Base-by-base conservation (phyloP, 2,888 invertebrate genomes). In the Ornithoptera alexandrae region DNA sequence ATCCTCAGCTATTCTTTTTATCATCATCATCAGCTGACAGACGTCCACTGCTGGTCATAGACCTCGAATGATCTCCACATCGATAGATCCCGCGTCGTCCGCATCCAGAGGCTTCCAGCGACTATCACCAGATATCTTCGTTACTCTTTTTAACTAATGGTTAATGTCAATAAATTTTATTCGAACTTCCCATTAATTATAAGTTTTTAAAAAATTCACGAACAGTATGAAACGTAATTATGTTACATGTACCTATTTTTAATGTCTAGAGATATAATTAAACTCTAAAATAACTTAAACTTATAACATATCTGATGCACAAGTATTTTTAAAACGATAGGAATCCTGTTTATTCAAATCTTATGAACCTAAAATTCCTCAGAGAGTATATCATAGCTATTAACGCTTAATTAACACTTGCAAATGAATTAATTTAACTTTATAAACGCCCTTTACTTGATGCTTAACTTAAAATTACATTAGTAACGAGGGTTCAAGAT, bases 401-500 rank as follows among this genome's bases (percentile, higher is more conserved):
- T 22, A 65, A 46, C 20, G 17, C 42, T n/a, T 53, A n/a, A 59
- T 42, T 24, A 22, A 22, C 18, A 42, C 39, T 58, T 7, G 56
- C 8, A 59, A 65, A 59, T 58, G 10, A 46, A 42, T 10, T 58
- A 15, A 12, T 42, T 59, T 24, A 22, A 36, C 42, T 58, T 58
- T 42, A 62, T 62, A 12, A 62, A 62, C 20, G 20, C 39, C 22
- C 12, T 62, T 62, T 62, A 58, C 20, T 58, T 58, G 42, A 62
- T 24, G 1, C n/a, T 24, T 18, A 60, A 50, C 12, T 53, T 62
- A 46, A 63, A 68, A 58, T 68, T 57, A 67, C 62, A 57, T 46
- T 42, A 58, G 63, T 63, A 68, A 63, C 46, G 62, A 67, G 63
- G 68, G 57, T 68, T 22, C 15, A 59, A 8, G 60, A 8, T 63